These are phyloP conservation scores for Onychostoma macrolepis DNA, from an alignment of 2,113 vertebrate species.

Conservation along the genomic window DNA sequence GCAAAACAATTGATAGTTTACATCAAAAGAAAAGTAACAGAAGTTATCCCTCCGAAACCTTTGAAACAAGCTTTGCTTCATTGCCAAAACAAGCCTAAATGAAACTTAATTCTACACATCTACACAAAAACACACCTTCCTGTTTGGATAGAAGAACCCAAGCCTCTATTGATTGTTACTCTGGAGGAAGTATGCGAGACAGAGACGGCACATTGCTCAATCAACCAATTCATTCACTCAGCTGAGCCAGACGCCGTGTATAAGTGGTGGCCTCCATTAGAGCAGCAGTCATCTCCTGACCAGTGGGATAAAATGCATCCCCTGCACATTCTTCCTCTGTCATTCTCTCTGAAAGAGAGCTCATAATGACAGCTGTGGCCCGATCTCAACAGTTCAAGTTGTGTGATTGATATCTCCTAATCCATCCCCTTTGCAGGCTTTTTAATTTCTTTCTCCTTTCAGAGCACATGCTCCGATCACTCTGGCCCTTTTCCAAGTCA, in stretches of 20 bases:
- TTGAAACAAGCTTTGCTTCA: background rate
- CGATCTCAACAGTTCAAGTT: conserved; percentile 14
- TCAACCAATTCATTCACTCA: conserved; percentile 18
- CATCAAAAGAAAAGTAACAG: background rate
- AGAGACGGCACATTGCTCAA: background rate
- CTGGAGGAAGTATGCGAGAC: background rate
- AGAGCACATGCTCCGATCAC: background rate
- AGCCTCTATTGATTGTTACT: background rate
- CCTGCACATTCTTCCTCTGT: conserved; percentile 14
- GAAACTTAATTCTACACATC: conserved; percentile 1
- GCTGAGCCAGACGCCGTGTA: conserved; percentile 26
- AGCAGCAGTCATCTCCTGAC: conserved; percentile 47
- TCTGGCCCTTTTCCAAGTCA: conserved; percentile 43
- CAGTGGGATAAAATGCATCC: conserved; percentile 31
- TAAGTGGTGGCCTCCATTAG: conserved; percentile 42
- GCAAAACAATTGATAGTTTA: background rate
- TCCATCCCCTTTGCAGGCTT: conserved; percentile 30
- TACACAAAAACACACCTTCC: background rate
- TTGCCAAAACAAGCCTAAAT: conserved; percentile 9
- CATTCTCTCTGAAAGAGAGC: conserved; percentile 32
- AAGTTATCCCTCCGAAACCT: background rate
- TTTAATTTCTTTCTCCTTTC: conserved; percentile 36
- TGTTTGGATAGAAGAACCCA: background rate
- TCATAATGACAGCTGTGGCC: conserved; percentile 38
- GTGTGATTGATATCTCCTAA: conserved; percentile 47